A percentile compares a stretch with the other conserved stretches of the same genome.
These are phyloP conservation scores for Sthenelais limicola DNA, from an alignment of 2,888 invertebrate genomes.

Conservation along the genomic window DNA sequence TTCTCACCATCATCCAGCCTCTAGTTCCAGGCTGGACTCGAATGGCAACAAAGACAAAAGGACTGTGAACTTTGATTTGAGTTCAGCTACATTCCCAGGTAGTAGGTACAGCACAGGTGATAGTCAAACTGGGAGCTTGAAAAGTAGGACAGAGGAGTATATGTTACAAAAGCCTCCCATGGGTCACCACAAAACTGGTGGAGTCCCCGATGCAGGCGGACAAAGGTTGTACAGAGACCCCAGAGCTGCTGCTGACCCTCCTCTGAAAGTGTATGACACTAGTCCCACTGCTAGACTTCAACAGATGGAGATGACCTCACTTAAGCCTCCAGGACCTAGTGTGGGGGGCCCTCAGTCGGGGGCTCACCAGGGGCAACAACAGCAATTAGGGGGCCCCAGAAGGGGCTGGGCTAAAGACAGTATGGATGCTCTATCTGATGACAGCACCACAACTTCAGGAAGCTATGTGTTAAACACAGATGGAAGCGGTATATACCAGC, in stretches of 20 bases:
- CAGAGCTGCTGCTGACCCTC: slow-evolving; percentile 17
- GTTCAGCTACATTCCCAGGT: slow-evolving; percentile 5
- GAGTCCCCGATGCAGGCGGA: neutral
- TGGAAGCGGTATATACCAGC: too few relatives aligned
- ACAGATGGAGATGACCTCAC: slow-evolving; percentile 33
- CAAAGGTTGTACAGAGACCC: slow-evolving; percentile 27
- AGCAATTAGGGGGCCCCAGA: neutral
- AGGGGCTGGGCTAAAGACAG: neutral
- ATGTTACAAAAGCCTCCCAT: slow-evolving; percentile 2
- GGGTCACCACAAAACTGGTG: slow-evolving; percentile 11
- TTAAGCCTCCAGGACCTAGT: neutral
- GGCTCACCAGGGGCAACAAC: neutral
- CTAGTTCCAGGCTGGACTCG: neutral
- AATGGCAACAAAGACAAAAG: slow-evolving; percentile 17
- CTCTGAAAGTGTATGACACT: slow-evolving; percentile 25
- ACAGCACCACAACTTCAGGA: slow-evolving; percentile 36
- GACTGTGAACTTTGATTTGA: slow-evolving; percentile 27
- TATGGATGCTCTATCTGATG: slow-evolving; percentile 28
- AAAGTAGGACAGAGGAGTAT: slow-evolving; percentile 27
- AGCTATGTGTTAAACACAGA: slow-evolving; percentile 34
- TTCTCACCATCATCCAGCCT: too few relatives aligned
- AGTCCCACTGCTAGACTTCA: slow-evolving; percentile 16
- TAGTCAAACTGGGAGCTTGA: slow-evolving; percentile 1
- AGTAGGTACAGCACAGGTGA: too few relatives aligned
- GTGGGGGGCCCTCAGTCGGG: neutral